Percentiles rank a stretch among this genome's conserved stretches.
These are phyloP conservation scores for Rhamnusium bicolor DNA, from an alignment of 2,888 invertebrate genomes.

Conservation along the genomic window DNA sequence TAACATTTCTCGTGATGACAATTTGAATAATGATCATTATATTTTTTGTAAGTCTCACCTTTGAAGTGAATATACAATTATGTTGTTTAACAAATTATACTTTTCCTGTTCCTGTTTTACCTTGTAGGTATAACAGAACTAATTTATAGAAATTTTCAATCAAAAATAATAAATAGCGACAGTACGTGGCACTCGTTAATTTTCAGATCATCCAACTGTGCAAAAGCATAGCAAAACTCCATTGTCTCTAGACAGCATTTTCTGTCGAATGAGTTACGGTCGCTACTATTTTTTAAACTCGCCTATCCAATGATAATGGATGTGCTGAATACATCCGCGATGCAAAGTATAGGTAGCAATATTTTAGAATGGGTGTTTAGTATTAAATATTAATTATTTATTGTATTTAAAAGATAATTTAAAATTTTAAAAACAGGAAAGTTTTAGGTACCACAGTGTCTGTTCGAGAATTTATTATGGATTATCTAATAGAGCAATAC, in stretches of 20 bases:
- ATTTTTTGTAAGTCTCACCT: constrained; percentile 8
- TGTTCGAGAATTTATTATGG: no score
- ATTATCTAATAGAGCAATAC: no score
- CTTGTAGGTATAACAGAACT: constrained; percentile 31
- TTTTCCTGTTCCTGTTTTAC: constrained; percentile 34
- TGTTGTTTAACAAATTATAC: constrained; percentile 26
- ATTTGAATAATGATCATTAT: constrained; percentile 19
- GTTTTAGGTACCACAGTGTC: no score
- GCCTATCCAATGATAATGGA: constrained; percentile 26
- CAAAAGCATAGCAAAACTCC: constrained; percentile 40
- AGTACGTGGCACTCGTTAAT: constrained; percentile 49
- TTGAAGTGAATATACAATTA: constrained; percentile 19
- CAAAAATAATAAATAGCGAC: constrained; percentile 48
- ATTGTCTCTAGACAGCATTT: constrained; percentile 46
- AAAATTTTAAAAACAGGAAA: no score
- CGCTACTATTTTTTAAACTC: constrained; percentile 37
- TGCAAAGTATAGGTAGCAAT: not conserved
- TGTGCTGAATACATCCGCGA: constrained; percentile 8
- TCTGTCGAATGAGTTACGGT: constrained; percentile 47
- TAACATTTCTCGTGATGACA: not conserved
- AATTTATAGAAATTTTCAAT: constrained; percentile 40
- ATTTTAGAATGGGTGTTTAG: constrained; percentile 16
- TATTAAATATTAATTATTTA: no score
- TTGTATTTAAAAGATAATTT: no score
- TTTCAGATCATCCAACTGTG: constrained; percentile 49